Evolutionary conservation across 1,140 invertebrate species (phyloP), one percentile per base, ranked within the genome.

Genomic region (Trichonephila inaurata): DNA sequence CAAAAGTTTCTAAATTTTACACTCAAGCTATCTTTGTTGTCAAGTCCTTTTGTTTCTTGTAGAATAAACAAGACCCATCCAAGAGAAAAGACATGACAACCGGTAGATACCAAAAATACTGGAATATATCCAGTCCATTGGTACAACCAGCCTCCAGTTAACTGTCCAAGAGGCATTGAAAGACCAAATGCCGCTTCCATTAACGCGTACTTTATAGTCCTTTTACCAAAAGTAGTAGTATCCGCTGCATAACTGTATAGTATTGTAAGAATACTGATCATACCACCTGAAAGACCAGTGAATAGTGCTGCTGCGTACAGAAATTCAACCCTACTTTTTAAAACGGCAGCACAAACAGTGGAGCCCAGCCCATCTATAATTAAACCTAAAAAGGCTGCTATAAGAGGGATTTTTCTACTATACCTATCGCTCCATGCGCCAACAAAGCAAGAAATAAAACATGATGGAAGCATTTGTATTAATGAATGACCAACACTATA

Each of bases 351-450:
- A 28, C 69, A 82, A 2, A 94, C 21, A 19, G 66, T 66, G 12
- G 40, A 44, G 5, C 87, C 87, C 28, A 94, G 24, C 14, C 88
- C 93, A 85, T 94, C 88, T 0, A 90, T 24, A 33, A 72, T 83
- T 7, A 77, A 62, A 19, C 86, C 93, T 16, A 90, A 2, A 51
- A 90, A 81, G 58, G 86, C 86, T 12, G 51, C 51, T 14, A 89
- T 83, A 2, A 94, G 18, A 40, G 88, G 88, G n/a, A 85, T 18
- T 88, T 94, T 94, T 60, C 88, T 89, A 1, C 88, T 72, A n/a
- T 90, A 86, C n/a, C 44, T 94, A 51, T 94, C 93, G 44, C 93
- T 94, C 93, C 93, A 94, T 16, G 87, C 14, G 1, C 93, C 88
- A 12, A 90, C 64, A 51, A 94, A 94, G 24, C 19, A 44, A 21